phyloP scores from a whole-genome alignment of 2,113 vertebrate genomes.

The Corythaixoides concolor region DNA sequence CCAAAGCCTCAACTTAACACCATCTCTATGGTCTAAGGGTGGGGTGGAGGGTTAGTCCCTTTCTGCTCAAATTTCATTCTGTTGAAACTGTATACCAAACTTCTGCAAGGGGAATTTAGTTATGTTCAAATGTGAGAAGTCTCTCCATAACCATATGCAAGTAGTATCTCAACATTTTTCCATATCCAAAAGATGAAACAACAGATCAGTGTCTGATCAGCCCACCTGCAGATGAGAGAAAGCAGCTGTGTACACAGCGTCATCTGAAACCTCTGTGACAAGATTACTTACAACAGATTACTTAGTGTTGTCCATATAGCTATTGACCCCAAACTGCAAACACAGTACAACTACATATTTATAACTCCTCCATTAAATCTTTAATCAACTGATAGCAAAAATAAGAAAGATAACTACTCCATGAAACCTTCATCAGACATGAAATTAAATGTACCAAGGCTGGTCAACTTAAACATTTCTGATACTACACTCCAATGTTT shows the following conservation, averaged over 20 bases:
- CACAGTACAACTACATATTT: rapidly evolving
- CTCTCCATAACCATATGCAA: neutral
- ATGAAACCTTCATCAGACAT: neutral
- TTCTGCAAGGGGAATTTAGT: neutral
- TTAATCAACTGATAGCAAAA: neutral
- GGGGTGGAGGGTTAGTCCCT: neutral
- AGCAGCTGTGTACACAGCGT: neutral
- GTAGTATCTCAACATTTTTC: neutral
- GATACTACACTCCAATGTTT: neutral
- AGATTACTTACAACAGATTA: neutral
- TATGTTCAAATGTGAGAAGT: rapidly evolving
- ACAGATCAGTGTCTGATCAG: neutral
- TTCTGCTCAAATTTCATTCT: neutral
- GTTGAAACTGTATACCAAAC: neutral
- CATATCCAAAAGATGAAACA: no score
- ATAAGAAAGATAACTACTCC: neutral
- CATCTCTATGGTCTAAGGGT: neutral
- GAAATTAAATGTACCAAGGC: neutral
- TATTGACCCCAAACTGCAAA: neutral
- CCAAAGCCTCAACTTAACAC: neutral
- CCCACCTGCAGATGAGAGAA: neutral
- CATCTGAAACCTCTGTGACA: neutral
- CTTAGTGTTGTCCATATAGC: neutral
- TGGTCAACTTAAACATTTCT: neutral
- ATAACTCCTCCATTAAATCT: neutral